A percentile compares a stretch with the other conserved stretches of the same genome.
Conservation (phyloP, 1,140 invertebrate genomes). For the Leptinotarsa texana region DNA sequence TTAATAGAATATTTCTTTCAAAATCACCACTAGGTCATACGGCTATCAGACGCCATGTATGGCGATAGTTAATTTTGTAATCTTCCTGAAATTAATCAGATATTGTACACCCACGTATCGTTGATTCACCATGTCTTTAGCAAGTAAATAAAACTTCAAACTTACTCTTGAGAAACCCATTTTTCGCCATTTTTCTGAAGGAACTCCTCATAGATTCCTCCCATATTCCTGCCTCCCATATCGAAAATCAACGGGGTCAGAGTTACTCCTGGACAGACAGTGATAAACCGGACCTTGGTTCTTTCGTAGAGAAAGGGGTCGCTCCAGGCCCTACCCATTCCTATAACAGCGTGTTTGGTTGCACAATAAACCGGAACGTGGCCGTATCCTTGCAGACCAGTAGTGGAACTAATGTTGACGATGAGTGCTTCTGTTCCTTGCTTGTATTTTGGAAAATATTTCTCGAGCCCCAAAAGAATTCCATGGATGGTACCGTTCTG, state of each 20-base stretch:
- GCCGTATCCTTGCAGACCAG: slow-evolving; percentile 32
- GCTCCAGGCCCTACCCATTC: slow-evolving; percentile 40
- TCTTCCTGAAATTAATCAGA: too few relatives aligned
- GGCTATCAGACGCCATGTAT: too few relatives aligned
- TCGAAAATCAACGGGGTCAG: slow-evolving; percentile 38
- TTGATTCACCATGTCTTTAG: too few relatives aligned
- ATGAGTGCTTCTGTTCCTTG: slow-evolving; percentile 45
- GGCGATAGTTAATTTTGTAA: too few relatives aligned
- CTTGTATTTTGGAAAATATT: slow-evolving; percentile 46
- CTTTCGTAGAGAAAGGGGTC: slow-evolving; percentile 34
- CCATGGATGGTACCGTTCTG: slow-evolving; percentile 47
- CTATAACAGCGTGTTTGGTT: slow-evolving; percentile 45
- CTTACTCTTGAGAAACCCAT: slow-evolving; percentile 16
- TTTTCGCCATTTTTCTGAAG: not conserved
- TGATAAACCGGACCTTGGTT: slow-evolving; percentile 49
- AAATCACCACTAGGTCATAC: too few relatives aligned
- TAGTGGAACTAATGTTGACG: slow-evolving; percentile 45
- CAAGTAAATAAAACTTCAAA: not conserved
- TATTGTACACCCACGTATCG: too few relatives aligned
- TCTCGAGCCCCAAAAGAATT: slow-evolving; percentile 42
- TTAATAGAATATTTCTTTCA: too few relatives aligned
- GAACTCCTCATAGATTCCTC: slow-evolving; percentile 31
- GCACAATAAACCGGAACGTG: slow-evolving; percentile 41
- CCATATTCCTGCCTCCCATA: slow-evolving; percentile 27
- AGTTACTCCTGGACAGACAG: slow-evolving; percentile 53